Evolutionary conservation across 2,113 vertebrate genomes (phyloP), one percentile per base, ranked within the genome.

Genomic region (Sisor rabdophorus): DNA sequence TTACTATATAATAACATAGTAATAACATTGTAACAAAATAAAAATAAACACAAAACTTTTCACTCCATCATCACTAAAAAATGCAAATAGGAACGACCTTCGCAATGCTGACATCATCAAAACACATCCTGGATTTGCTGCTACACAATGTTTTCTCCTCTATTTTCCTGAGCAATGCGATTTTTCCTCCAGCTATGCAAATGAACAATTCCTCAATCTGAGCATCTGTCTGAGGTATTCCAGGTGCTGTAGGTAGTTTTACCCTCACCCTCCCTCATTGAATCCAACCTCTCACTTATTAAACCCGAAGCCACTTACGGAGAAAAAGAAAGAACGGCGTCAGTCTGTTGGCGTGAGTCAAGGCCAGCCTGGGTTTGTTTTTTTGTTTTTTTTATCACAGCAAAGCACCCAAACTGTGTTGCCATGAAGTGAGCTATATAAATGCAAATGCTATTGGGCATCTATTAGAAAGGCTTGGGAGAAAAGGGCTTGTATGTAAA

Each of bases 381-480:
- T n/a, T 10, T 58, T 58, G 30, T 60, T 30, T 61, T 19, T 91
- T 91, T 89, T 90, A 91, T 89, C 88, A 89, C 83, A 84, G 89
- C 83, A 88, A 90, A 90, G 89, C 87, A 85, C 86, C 87, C 89
- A 90, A 89, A 91, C 90, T 88, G 89, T 91, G 90, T 91, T 89
- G 84, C 86, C 89, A 91, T 88, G 90, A 91, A 89, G 87, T 87
- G 90, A 84, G 86, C 91, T 92, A 93, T 93, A 91, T 93, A 93
- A 93, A 93, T 93, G 92, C 91, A 93, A 93, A 93, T 93, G 84
- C 87, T 91, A 91, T 90, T 89, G 89, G 88, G 87, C 90, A 87
- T 88, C 90, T 87, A 92, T 92, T 92, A 91, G 82, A 83, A 89
- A 44, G 86, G 82, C 84, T 86, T 86, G 86, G 88, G 90, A 90